These are phyloP conservation scores for Ramphastos sulfuratus DNA, from an alignment of 2,113 vertebrate genomes.

Conservation along the genomic window DNA sequence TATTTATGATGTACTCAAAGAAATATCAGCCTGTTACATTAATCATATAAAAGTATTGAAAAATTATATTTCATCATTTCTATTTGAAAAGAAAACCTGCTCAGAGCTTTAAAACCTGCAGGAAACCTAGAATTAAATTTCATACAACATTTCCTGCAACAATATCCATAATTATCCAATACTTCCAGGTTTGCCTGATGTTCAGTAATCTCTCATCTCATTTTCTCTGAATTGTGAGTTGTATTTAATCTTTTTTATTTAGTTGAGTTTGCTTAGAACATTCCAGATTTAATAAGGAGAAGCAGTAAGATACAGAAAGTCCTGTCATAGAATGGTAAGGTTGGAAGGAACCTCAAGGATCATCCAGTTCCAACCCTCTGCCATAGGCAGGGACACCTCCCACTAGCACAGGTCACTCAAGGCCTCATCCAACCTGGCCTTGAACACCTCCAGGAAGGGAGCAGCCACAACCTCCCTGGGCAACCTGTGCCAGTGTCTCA, in stretches of 20 bases:
- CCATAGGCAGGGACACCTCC: too few species aligned
- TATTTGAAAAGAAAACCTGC: constrained; percentile 58
- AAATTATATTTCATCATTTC: constrained; percentile 49
- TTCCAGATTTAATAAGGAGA: background rate
- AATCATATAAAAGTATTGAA: constrained; percentile 55
- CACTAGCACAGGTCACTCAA: too few species aligned
- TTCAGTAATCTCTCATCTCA: constrained; percentile 28
- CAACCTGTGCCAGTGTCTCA: too few species aligned
- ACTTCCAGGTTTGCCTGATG: constrained; percentile 35
- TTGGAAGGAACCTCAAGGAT: too few species aligned
- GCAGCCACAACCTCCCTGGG: too few species aligned
- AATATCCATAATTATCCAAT: constrained; percentile 47
- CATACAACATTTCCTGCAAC: constrained; percentile 46
- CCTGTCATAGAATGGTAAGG: too few species aligned
- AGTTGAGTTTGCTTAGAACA: background rate
- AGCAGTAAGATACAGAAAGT: background rate
- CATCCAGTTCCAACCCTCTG: too few species aligned
- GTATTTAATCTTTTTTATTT: constrained; percentile 25
- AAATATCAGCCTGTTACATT: constrained; percentile 40
- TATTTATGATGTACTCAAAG: constrained; percentile 26
- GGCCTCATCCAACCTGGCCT: too few species aligned
- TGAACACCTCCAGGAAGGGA: too few species aligned
- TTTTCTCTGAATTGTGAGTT: constrained; percentile 26
- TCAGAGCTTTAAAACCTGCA: constrained; percentile 38
- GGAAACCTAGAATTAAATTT: constrained; percentile 54